Evolutionary conservation across 2,797 vertebrate genomes (phyloP), one percentile per base, ranked within the genome.

Genomic region (Hemibagrus guttatus): DNA sequence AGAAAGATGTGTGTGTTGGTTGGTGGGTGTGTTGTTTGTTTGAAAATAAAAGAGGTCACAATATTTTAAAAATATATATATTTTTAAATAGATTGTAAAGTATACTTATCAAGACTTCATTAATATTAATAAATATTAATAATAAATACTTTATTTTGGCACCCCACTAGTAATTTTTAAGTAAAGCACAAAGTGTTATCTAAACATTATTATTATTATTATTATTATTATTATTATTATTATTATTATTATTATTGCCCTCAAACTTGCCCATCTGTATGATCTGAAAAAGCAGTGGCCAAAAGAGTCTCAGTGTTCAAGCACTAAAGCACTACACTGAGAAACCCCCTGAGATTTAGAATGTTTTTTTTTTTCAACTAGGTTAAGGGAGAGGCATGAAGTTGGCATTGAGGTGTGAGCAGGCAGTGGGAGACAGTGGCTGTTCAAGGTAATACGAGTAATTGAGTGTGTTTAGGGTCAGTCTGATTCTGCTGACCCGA

Each of bases 391-490:
- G 35, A 61, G 58, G 35, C 78, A 63, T 42, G 26, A 23, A 80
- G 23, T 39, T 80, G 78, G 56, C 11, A 6, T 78, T 46, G 35
- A 19, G 68, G 59, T 66, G 2, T 71, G 71, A 66, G 49, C 26
- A 61, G 52, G 31, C 63, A 69, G 39, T 42, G 14, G n/a, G 66
- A 58, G 85, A 26, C 72, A 63, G 64, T 17, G 63, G 68, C 26
- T 74, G 76, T 81, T 75, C 69, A 26, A 66, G 66, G 86, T 87
- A 84, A 87, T 74, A 90, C 90, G 90, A 90, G 91, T 91, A 93
- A 92, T 86, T 91, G 90, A 86, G 89, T 89, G 91, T 92, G 91
- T 95, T 93, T 92, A 90, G 91, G 93, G 92, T 94, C 92, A 88
- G 85, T 87, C 86, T 91, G 75, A 86, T 76, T 92, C 86, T 87